Base-by-base conservation (phyloP, 2,113 vertebrate species). In the Ursus arctos region DNA sequence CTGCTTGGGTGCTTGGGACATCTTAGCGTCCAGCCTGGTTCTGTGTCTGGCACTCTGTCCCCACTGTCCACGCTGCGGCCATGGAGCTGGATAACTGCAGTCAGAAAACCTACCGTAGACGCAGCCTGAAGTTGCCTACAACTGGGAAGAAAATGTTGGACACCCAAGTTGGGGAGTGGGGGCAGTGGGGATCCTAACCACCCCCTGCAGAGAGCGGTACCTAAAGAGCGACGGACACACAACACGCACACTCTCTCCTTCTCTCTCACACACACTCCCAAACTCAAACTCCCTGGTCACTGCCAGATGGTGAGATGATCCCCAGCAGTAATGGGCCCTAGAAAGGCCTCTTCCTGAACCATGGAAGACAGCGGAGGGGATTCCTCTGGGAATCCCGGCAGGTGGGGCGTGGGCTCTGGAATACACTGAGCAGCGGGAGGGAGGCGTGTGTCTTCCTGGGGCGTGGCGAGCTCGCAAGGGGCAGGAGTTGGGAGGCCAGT, bases 311-410 rank as follows among this genome's bases (percentile, higher is more conserved):
- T 0, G 6, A 81, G 81, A 74, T 7, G 26, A 57, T 15, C 19
- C 9, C 22, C 5, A 24, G n/a, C 4, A 0, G 6, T 93, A 22
- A 33, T 63, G 15, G 9, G 59, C n/a, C 26, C 55, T 57, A 63
- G 36, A 74, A 43, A 91, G 31, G 4, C 7, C 51, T 26, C 7
- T 40, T 65, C 69, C 55, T 49, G 26, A 69, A 36, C 18, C 33
- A 10, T 0, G 28, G 10, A 24, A 31, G 24, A n/a, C 2, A 22
- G 80, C 7, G 0, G 36, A 26, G 0, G 49, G 4, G 59, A 47
- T 49, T 28, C 15, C 24, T 76, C 26, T 0, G 49, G 43, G 67
- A 69, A n/a, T 69, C 33, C 67, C n/a, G 67, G 67, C 63, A 69
- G 7, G 33, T 7, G 33, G 4, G 16, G 16, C 67, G 10, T 4